A percentile compares a stretch with the other conserved stretches of the same genome.
These are phyloP conservation scores for Bufotes viridis DNA, from an alignment of 2,797 vertebrate genomes.

Conservation along the genomic window DNA sequence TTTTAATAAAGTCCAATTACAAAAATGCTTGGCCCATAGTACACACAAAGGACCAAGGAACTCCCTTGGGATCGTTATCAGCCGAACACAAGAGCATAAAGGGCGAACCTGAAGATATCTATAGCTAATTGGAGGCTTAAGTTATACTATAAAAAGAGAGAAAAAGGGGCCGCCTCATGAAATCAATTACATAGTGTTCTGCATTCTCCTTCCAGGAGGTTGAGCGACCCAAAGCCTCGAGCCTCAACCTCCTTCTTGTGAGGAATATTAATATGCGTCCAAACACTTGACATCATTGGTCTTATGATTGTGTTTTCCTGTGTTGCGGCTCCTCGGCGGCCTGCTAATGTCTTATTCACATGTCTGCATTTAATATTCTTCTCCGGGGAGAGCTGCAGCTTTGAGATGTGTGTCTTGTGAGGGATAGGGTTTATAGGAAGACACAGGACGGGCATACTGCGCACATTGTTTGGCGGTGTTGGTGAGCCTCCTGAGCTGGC, in stretches of 20 bases:
- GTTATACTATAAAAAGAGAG: too few relatives aligned
- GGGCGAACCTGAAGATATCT: too few relatives aligned
- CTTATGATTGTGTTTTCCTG: slow-evolving; percentile 10
- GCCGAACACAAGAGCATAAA: too few relatives aligned
- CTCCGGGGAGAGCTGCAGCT: slow-evolving; percentile 28
- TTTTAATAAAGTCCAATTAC: too few relatives aligned
- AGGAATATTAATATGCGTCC: neutral
- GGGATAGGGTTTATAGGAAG: slow-evolving; percentile 41
- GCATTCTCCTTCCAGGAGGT: neutral
- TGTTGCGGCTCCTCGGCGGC: neutral
- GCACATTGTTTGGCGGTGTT: slow-evolving; percentile 39
- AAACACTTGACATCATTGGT: slow-evolving; percentile 27
- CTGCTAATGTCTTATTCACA: slow-evolving; percentile 39
- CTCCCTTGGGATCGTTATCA: too few relatives aligned
- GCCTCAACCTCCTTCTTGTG: too few relatives aligned
- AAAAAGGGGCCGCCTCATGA: neutral
- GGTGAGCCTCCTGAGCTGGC: slow-evolving; percentile 20
- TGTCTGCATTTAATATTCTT: slow-evolving; percentile 36
- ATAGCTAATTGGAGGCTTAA: too few relatives aligned
- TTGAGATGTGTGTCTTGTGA: slow-evolving; percentile 39
- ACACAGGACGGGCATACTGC: slow-evolving; percentile 30
- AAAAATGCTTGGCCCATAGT: too few relatives aligned
- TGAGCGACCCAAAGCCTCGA: neutral
- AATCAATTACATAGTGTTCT: neutral
- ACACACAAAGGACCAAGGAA: too few relatives aligned